Evolutionary conservation across 2,888 invertebrate species (phyloP).

Genomic region (Rhagium mordax): DNA sequence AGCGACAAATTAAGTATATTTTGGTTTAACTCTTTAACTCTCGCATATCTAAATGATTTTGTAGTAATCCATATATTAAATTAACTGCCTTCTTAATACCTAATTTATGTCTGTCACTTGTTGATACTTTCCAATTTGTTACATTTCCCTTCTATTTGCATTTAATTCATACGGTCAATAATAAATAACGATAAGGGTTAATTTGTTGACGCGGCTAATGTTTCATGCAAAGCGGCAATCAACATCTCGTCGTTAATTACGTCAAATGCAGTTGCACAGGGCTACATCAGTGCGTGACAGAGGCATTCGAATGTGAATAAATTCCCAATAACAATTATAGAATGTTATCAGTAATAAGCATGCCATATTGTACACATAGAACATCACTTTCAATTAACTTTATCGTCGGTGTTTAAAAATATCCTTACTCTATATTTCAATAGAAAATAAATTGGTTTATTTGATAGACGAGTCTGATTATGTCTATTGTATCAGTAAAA

Average conservation of each 20-base stretch:
- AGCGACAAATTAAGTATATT: too few species aligned
- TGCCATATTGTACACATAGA: background rate
- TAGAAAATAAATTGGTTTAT: background rate
- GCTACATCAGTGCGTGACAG: background rate
- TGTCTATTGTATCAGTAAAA: too few species aligned
- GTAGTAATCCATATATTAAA: too few species aligned
- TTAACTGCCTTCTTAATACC: too few species aligned
- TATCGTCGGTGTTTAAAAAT: background rate
- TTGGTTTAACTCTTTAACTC: too few species aligned
- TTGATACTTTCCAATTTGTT: too few species aligned
- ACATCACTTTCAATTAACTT: background rate
- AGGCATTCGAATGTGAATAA: background rate
- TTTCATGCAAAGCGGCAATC: conserved; percentile 17
- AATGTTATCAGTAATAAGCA: background rate
- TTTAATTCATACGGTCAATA: too few species aligned
- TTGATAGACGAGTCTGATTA: too few species aligned
- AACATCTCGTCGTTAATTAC: conserved; percentile 14
- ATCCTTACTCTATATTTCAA: background rate
- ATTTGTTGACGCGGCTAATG: conserved; percentile 18
- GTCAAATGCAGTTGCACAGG: conserved; percentile 22
- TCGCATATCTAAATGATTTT: too few species aligned
- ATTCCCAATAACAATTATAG: conserved; percentile 11
- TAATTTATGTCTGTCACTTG: too few species aligned
- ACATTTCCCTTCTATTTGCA: too few species aligned
- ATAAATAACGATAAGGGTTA: too few species aligned